Conservation (phyloP, 2,888 invertebrate genomes). For the Deilephila elpenor region DNA sequence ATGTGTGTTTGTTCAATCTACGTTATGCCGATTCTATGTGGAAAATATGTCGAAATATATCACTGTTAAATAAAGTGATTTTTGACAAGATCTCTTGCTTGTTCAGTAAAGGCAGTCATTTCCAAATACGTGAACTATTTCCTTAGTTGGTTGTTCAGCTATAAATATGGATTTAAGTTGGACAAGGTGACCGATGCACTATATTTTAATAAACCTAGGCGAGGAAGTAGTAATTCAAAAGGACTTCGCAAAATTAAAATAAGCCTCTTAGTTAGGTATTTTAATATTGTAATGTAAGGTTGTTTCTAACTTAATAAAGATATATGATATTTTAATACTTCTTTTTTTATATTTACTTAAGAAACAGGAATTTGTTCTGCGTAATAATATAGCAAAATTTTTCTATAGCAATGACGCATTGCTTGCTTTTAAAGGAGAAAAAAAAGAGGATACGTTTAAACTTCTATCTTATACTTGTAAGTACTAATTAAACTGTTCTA, state of each 20-base stretch:
- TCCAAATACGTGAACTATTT: background rate
- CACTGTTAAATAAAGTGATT: too few relatives aligned
- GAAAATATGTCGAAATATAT: too few relatives aligned
- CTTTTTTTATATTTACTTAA: conserved; percentile 35
- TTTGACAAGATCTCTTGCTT: too few relatives aligned
- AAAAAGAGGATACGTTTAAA: too few relatives aligned
- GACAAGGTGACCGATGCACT: conserved; percentile 6
- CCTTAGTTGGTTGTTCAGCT: background rate
- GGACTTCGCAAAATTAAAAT: conserved; percentile 29
- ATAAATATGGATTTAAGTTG: background rate
- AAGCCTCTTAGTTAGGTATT: conserved; percentile 42
- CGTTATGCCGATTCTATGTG: too few relatives aligned
- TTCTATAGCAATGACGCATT: too few relatives aligned
- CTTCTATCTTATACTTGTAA: too few relatives aligned
- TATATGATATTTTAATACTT: conserved; percentile 53
- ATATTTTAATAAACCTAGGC: background rate
- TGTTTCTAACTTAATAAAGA: conserved; percentile 74
- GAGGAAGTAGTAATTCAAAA: background rate
- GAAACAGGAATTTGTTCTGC: too few relatives aligned
- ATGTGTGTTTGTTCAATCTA: too few relatives aligned
- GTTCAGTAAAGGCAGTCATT: background rate
- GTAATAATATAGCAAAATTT: too few relatives aligned
- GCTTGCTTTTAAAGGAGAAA: too few relatives aligned
- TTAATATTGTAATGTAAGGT: conserved; percentile 54
- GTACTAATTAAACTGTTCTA: too few relatives aligned